phyloP scores from a whole-genome alignment of 2,797 vertebrate genomes.

The Podargus strigoides region DNA sequence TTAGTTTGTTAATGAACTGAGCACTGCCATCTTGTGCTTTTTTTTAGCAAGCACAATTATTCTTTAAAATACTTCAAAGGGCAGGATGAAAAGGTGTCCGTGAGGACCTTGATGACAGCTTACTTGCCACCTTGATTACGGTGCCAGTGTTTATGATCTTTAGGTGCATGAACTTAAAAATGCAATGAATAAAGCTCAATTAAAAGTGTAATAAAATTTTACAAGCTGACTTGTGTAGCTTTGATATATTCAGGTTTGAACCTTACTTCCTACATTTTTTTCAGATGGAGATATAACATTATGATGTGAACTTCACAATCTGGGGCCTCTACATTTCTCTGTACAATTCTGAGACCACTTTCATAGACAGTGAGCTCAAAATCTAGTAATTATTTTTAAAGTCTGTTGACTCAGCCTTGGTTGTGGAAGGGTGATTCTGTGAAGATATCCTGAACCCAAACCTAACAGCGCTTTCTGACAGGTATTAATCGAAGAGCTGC shows the following conservation, averaged over 20 bases:
- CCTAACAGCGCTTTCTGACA: background rate
- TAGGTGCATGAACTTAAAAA: background rate
- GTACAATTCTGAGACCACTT: background rate
- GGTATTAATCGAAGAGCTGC: background rate
- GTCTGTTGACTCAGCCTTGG: background rate
- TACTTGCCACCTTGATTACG: background rate
- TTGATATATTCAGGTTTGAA: background rate
- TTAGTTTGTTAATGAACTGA: background rate
- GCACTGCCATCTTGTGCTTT: slow-evolving; percentile 54
- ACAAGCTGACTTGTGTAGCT: background rate
- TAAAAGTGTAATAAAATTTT: background rate
- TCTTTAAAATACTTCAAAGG: background rate
- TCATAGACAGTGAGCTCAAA: background rate
- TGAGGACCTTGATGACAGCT: accelerated
- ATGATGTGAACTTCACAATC: background rate
- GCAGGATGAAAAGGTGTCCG: background rate
- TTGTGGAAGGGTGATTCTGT: background rate
- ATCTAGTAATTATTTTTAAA: background rate
- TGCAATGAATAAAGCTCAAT: background rate
- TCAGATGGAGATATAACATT: background rate
- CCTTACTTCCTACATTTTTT: background rate
- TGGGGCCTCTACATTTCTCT: background rate
- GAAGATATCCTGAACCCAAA: background rate
- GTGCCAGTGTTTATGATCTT: background rate
- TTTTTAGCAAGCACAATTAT: background rate